Evolutionary conservation across 2,797 vertebrate genomes (phyloP).

Genomic region (Chanos chanos): DNA sequence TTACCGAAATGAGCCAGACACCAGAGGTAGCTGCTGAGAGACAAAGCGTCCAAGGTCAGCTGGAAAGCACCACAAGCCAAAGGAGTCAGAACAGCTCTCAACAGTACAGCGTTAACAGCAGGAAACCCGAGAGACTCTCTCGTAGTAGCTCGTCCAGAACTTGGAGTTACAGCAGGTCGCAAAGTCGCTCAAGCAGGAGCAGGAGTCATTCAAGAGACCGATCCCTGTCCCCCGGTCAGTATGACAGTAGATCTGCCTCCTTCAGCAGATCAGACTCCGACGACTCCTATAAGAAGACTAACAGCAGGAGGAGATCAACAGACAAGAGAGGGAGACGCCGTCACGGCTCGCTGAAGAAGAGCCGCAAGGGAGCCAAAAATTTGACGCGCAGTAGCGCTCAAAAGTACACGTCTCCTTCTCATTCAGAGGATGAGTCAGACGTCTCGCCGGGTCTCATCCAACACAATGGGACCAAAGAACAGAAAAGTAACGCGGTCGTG

Average conservation of each 20-base stretch:
- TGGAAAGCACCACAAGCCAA: constrained; percentile 63
- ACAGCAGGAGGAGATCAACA: constrained; percentile 50
- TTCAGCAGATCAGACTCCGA: constrained; percentile 79
- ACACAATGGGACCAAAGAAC: constrained; percentile 38
- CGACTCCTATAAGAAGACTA: constrained; percentile 62
- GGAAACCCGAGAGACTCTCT: constrained; percentile 61
- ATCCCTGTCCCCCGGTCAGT: constrained; percentile 65
- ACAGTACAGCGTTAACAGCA: constrained; percentile 63
- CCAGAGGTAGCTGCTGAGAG: constrained; percentile 57
- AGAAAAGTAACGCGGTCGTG: constrained; percentile 25
- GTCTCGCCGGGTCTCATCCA: constrained; percentile 54
- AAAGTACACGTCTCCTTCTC: constrained; percentile 56
- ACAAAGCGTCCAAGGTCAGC: constrained; percentile 50
- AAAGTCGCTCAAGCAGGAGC: constrained; percentile 78
- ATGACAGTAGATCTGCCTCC: constrained; percentile 71
- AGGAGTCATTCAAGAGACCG: constrained; percentile 76
- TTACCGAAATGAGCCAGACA: constrained; percentile 56
- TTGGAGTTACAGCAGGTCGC: constrained; percentile 77
- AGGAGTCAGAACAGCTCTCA: constrained; percentile 63
- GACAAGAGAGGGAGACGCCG: constrained; percentile 65
- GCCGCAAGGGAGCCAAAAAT: constrained; percentile 65
- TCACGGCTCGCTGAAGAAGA: constrained; percentile 65
- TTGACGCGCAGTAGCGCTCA: constrained; percentile 37
- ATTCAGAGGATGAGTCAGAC: constrained; percentile 64
- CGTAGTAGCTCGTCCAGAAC: constrained; percentile 78